Base-by-base conservation (phyloP, 2,888 invertebrate genomes). In the Petrolisthes manimaculis region DNA sequence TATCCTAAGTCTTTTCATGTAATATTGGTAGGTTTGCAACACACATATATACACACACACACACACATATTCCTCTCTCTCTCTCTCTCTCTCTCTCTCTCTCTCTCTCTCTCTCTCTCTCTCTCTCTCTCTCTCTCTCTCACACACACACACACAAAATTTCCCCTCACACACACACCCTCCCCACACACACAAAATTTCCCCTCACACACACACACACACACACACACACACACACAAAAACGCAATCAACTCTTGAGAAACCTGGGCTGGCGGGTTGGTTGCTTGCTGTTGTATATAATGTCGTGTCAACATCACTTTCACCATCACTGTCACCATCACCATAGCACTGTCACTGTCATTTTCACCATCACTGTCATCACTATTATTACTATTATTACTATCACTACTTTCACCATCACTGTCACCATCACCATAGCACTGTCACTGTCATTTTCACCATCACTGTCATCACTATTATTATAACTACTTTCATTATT, bases 21-120 rank as follows among this genome's bases (percentile, higher is more conserved):
- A 37, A 37, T 37, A 37, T 37, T 37, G 0, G 37, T 37, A 37
- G 37, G 37, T 51, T 14, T 21, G 6, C n/a, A 53, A 53, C 53
- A 9, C 37, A 67, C 53, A 5, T 12, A 4, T 37, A 9, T 4
- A 4, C 18, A 12, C 53, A 4, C 74, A 18, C 12, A 4, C 53
- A 18, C 74, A 24, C 24, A 18, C 51, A 53, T 0, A 21, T 53
- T 21, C 55, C 18, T 0, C 53, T 4, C 55, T 1, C 24, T 74
- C 24, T 24, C 14, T 74, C 14, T n/a, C 24, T 53, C 53, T 9
- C 54, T 53, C 67, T 53, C 54, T 71, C 83, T 54, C n/a, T 51
- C 83, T 53, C 37, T n/a, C 83, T 51, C n/a, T 51, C 21, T 69
- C 14, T 51, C n/a, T 83, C 12, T n/a, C n/a, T 55, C 55, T 74